Evolutionary conservation across 1,140 invertebrate species (phyloP).

Genomic region (Pomacea maculata): DNA sequence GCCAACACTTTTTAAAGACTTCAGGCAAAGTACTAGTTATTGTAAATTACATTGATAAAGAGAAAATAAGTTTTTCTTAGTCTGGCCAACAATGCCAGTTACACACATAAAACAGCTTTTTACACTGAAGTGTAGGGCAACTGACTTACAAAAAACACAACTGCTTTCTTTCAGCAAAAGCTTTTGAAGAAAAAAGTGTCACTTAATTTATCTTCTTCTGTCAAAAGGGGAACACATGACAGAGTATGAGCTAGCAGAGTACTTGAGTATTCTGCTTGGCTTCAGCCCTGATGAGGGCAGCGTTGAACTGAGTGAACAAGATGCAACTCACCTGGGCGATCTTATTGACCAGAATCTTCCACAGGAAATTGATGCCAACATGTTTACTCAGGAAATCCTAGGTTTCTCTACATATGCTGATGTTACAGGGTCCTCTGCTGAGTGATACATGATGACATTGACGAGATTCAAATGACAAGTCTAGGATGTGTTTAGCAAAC

Average conservation of each 20-base stretch:
- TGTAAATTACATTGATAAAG: no score
- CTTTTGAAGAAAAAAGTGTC: background rate
- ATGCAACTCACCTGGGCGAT: constrained; percentile 48
- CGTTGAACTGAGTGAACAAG: constrained; percentile 59
- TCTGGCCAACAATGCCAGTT: no score
- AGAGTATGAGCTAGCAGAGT: constrained; percentile 65
- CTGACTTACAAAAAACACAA: no score
- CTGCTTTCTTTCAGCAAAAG: background rate
- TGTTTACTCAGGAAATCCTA: constrained; percentile 60
- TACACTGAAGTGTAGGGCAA: no score
- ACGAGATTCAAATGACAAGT: background rate
- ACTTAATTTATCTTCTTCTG: constrained; percentile 4
- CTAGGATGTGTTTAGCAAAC: constrained; percentile 12
- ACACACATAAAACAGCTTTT: no score
- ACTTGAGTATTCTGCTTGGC: constrained; percentile 62
- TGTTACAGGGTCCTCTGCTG: background rate
- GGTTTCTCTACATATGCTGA: constrained; percentile 55
- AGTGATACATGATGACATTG: background rate
- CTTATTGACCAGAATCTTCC: constrained; percentile 61
- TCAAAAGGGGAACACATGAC: constrained; percentile 64
- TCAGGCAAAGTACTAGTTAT: no score
- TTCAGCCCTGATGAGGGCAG: constrained; percentile 62
- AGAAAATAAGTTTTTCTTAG: no score
- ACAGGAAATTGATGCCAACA: constrained; percentile 54
- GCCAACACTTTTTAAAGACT: no score